Evolutionary conservation across 2,797 vertebrate species (phyloP), one percentile per base, ranked within the genome.

Genomic region (Takifugu rubripes): DNA sequence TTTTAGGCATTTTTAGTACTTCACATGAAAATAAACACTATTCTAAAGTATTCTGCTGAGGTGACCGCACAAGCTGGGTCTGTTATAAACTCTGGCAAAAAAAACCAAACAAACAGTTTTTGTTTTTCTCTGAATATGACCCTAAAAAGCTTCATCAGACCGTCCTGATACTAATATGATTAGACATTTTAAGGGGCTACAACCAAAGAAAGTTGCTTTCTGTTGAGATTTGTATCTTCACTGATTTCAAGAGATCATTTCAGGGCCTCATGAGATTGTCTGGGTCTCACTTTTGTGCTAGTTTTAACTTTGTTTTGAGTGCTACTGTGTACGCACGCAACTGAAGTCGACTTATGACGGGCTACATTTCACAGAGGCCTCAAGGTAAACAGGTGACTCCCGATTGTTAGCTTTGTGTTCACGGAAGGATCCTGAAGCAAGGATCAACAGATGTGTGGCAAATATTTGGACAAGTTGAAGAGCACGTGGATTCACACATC

Each of bases 351-450:
- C 60, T 49, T 21, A 16, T 51, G 7, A 17, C 31, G 29, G 50
- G 12, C 36, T 40, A 40, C 12, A 40, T 40, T 52, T 68, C 21
- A 17, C 9, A 12, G 3, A 9, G 3, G 48, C 75, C 77, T 70
- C 24, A 11, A 77, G 75, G 66, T 26, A 64, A 55, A 66, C 77
- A 81, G 81, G 82, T 82, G 82, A 71, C 42, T 0, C 54, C 24
- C 58, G 54, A 47, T 55, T 68, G 69, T 59, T 68, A 56, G 46
- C 49, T 56, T 60, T 31, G 11, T 53, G 25, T 1, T 1, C 43
- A 11, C 47, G 11, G 12, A 40, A 7, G 40, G 36, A 56, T 58
- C 54, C 43, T 49, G 10, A 52, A 71, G 54, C 55, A 46, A 21
- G 43, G 52, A 64, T 70, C 70, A 71, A 43, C 36, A 36, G 56